These are phyloP conservation scores for Arctia plantaginis DNA, from an alignment of 2,888 invertebrate genomes.

Conservation along the genomic window DNA sequence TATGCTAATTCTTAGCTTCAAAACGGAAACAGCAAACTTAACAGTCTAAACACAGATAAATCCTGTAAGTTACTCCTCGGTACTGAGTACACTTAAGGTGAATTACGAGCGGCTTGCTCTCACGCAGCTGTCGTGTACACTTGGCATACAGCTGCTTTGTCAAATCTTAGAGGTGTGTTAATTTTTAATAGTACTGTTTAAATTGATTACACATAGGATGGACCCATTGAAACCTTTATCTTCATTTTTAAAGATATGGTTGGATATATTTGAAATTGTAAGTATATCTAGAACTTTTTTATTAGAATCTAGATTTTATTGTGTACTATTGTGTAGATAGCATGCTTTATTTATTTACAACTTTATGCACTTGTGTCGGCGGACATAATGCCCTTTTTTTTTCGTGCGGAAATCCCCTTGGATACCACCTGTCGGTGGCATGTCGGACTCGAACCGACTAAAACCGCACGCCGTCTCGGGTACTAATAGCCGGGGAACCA, in stretches of 20 bases:
- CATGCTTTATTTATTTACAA: no score
- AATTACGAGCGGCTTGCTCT: slow-evolving; percentile 61
- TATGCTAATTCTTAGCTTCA: neutral
- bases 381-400: no score
- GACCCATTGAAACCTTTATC: neutral
- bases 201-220: slow-evolving; percentile 7
- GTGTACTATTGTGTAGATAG: neutral
- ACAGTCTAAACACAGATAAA: slow-evolving; percentile 33
- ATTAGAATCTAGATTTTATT: neutral
- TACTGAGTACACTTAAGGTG: slow-evolving; percentile 40
- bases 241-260: neutral
- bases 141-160: slow-evolving; percentile 55
- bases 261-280: neutral
- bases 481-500: no score
- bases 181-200: slow-evolving; percentile 33
- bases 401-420: no score
- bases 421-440: no score
- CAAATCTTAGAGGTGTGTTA: slow-evolving; percentile 42
- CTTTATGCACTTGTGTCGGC: no score
- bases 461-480: no score
- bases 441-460: no score
- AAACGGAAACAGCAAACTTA: slow-evolving; percentile 8
- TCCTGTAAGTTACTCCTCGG: slow-evolving; percentile 28
- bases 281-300: neutral
- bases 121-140: slow-evolving; percentile 66